Evolutionary conservation across 2,113 vertebrate species (phyloP), one percentile per base, ranked within the genome.

Genomic region (Odontesthes bonariensis): DNA sequence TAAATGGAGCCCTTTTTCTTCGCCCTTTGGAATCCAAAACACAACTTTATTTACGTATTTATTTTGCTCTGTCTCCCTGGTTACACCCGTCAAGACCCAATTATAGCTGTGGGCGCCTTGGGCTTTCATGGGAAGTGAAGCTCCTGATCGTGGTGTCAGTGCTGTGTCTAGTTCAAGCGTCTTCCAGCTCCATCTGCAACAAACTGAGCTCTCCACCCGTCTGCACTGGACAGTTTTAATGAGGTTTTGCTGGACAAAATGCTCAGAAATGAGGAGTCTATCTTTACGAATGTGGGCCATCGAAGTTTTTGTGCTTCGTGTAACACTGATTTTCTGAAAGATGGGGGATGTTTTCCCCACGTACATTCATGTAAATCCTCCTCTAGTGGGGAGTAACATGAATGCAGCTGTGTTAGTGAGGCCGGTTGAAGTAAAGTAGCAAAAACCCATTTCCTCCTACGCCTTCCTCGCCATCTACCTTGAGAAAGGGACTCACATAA

Each of bases 31-130:
- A 82, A 88, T 68, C 76, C 76, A 44, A 79, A 81, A 86, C 81
- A 82, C 81, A 71, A 89, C 84, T 88, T 86, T 90, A 85, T 92
- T 87, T 89, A 90, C 78, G 89, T 88, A 86, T 91, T 90, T 89
- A 91, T 89, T 89, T 84, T n/a, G 64, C 77, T 73, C 31, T 84
- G 81, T 81, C 77, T 84, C 74, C 66, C 68, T 73, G 81, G 79
- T 77, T 86, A 85, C 67, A 83, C 81, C 82, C 77, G 77, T 92
- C 89, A 85, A 73, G 79, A 89, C 84, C 84, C 84, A 91, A 86
- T 91, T 91, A 88, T 83, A 64, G 73, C 79, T 51, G 84, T 44
- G 20, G 82, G 76, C 84, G 81, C 73, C 63, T 68, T 6, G 31
- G 54, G 77, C 74, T 82, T 89, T 90, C 82, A 90, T 86, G 80